phyloP scores from a whole-genome alignment of 2,888 invertebrate genomes.

The Anagyrus pseudococci region DNA sequence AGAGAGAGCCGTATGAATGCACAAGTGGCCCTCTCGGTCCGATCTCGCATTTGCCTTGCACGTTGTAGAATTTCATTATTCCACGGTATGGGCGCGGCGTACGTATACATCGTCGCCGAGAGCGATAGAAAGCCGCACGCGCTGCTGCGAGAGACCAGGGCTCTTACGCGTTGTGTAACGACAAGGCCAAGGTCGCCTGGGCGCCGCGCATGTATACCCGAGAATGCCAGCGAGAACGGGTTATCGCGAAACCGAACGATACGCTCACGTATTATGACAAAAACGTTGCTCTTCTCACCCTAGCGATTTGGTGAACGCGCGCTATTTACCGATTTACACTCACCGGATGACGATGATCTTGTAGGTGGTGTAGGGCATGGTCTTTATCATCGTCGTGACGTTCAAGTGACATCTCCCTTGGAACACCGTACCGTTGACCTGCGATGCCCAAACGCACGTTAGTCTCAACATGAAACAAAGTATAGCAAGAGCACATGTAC shows the following conservation, averaged over 20 bases:
- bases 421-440: slow-evolving; percentile 94
- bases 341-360: slow-evolving; percentile 88
- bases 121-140: too few relatives aligned
- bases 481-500: background rate
- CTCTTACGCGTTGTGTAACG: slow-evolving; percentile 35
- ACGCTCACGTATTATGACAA: too few relatives aligned
- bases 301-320: too few relatives aligned
- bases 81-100: too few relatives aligned
- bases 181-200: slow-evolving; percentile 42
- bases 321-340: too few relatives aligned
- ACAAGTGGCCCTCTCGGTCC: too few relatives aligned
- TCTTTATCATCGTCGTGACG: slow-evolving; percentile 95
- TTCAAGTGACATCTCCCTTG: slow-evolving; percentile 95
- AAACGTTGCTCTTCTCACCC: too few relatives aligned
- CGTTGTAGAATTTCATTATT: too few relatives aligned
- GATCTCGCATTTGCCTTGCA: too few relatives aligned
- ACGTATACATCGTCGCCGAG: too few relatives aligned
- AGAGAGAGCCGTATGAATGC: too few relatives aligned
- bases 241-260: too few relatives aligned
- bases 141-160: slow-evolving; percentile 28
- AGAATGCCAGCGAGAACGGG: background rate
- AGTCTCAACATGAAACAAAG: background rate
- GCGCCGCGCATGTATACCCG: slow-evolving; percentile 5
- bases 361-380: slow-evolving; percentile 80
- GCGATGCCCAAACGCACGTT: slow-evolving; percentile 35